phyloP scores from a whole-genome alignment of 1,140 invertebrate genomes.

The Heliconius hewitsoni region DNA sequence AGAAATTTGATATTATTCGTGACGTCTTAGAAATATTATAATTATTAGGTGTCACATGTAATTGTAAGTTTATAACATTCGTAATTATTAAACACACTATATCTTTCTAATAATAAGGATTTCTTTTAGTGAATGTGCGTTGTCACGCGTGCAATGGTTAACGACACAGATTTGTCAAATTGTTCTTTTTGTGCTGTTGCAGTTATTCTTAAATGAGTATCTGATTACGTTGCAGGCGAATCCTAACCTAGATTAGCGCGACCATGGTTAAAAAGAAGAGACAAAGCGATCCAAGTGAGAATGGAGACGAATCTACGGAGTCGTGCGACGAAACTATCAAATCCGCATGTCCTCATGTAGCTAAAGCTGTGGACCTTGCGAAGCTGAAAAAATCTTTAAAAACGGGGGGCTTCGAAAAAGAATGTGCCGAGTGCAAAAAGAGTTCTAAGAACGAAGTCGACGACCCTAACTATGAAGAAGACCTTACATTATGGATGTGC shows the following conservation, averaged over 20 bases:
- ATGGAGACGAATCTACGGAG: constrained; percentile 83
- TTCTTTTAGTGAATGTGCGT: constrained; percentile 65
- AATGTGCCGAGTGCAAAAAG: constrained; percentile 84
- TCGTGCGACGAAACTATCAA: constrained; percentile 83
- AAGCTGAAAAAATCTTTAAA: constrained; percentile 84
- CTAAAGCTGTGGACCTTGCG: constrained; percentile 85
- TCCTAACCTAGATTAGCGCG: constrained; percentile 53
- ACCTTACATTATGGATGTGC: constrained; percentile 85
- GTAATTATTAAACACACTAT: constrained; percentile 16
- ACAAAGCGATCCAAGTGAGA: constrained; percentile 82
- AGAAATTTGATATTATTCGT: constrained; percentile 49
- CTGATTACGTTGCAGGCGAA: constrained; percentile 76
- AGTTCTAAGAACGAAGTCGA: constrained; percentile 53
- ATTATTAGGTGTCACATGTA: constrained; percentile 58
- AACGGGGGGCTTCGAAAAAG: constrained; percentile 80
- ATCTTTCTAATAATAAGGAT: constrained; percentile 16
- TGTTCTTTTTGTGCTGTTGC: constrained; percentile 74
- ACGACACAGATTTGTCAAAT: constrained; percentile 79
- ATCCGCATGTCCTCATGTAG: constrained; percentile 85
- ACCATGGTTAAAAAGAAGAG: constrained; percentile 85
- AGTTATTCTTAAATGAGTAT: constrained; percentile 78
- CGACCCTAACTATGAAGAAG: constrained; percentile 83
- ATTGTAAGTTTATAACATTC: constrained; percentile 61
- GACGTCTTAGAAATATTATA: constrained; percentile 48
- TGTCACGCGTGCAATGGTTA: constrained; percentile 78